phyloP scores from a whole-genome alignment of 2,113 vertebrate genomes.

The Condylura cristata region DNA sequence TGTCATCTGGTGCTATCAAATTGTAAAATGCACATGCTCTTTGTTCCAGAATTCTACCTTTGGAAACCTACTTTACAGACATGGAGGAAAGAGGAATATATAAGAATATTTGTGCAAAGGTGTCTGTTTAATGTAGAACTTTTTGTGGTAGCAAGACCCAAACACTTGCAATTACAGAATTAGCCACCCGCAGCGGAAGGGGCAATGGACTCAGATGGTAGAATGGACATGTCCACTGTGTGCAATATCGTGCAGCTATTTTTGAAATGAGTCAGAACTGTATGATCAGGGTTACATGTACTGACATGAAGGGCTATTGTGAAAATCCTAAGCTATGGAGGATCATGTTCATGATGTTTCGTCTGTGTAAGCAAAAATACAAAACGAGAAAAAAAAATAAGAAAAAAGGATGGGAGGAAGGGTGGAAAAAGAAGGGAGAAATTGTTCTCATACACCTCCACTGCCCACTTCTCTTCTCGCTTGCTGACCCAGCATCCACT shows the following conservation, averaged over 20 bases:
- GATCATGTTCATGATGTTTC: accelerated
- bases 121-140: background rate
- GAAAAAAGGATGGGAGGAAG: accelerated
- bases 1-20: background rate
- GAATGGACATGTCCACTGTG: accelerated
- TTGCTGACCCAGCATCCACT: background rate
- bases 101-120: accelerated
- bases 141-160: too few species aligned
- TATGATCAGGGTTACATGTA: background rate
- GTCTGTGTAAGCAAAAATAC: background rate
- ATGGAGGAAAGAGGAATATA: background rate
- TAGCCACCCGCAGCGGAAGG: too few species aligned
- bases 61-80: background rate
- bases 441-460: background rate
- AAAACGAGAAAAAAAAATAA: accelerated
- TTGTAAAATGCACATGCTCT: background rate
- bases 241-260: background rate
- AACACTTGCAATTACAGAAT: background rate
- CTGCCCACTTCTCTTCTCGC: accelerated
- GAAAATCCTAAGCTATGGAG: background rate
- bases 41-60: background rate
- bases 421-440: accelerated
- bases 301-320: background rate
- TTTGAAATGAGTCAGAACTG: background rate
- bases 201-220: background rate